Conservation (phyloP, 2,888 invertebrate species). For the Epirrhoe alternata region DNA sequence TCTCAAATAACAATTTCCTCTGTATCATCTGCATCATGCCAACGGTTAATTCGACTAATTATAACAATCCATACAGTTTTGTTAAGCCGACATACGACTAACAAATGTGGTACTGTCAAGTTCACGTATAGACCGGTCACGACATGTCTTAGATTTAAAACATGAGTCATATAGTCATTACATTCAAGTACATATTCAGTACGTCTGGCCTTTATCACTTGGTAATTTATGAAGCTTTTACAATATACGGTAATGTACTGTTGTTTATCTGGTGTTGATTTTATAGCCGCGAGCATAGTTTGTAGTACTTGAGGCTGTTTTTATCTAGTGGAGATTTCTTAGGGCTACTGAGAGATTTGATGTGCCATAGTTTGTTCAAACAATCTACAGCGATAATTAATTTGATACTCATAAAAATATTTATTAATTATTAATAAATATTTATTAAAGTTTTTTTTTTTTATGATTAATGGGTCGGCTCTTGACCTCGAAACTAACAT, state of each 20-base stretch:
- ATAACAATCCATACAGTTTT: conserved; percentile 67
- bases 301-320: conserved; percentile 8
- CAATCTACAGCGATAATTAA: not conserved
- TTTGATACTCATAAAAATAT: not conserved
- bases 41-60: conserved; percentile 69
- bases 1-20: conserved; percentile 45
- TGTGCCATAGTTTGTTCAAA: not conserved
- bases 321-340: not conserved
- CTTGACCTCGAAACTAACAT: too few relatives aligned
- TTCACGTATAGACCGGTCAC: conserved; percentile 77
- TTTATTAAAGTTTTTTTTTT: too few relatives aligned
- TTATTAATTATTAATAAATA: too few relatives aligned
- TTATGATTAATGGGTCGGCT: too few relatives aligned
- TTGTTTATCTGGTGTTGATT: conserved; percentile 40
- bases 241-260: conserved; percentile 38
- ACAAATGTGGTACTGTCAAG: conserved; percentile 75
- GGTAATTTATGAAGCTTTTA: conserved; percentile 65
- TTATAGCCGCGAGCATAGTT: conserved; percentile 32
- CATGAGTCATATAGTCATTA: conserved; percentile 53
- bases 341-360: not conserved
- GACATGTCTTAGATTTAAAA: conserved; percentile 70
- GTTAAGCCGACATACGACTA: conserved; percentile 60
- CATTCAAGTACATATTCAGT: conserved; percentile 31
- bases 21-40: conserved; percentile 53
- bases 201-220: conserved; percentile 55